A percentile compares a stretch with the other conserved stretches of the same genome.
Evolutionary conservation across 2,113 vertebrate genomes (phyloP).

Genomic region (Eudorcas thomsonii): DNA sequence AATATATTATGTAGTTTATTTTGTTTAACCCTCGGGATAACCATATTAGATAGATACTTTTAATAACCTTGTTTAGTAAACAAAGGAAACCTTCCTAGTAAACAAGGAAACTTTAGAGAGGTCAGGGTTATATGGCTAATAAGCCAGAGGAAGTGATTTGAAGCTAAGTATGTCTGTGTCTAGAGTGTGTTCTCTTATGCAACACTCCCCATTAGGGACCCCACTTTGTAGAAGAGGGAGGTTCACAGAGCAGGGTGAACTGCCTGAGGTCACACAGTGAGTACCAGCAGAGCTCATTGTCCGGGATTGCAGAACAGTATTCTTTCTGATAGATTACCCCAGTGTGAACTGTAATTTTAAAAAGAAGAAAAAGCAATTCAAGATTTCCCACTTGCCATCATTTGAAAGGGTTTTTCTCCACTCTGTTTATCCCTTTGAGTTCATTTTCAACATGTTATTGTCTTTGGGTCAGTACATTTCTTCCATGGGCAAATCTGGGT

Average conservation of each 20-base stretch:
- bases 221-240: background rate
- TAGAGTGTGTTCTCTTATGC: background rate
- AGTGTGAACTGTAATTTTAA: background rate
- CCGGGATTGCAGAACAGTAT: background rate
- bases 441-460: background rate
- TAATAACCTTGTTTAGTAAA: background rate
- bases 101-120: background rate
- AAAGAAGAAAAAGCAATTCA: background rate
- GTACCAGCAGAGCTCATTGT: background rate
- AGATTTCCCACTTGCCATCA: background rate
- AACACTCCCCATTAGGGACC: background rate
- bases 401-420: background rate
- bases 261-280: background rate
- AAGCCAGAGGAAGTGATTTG: background rate
- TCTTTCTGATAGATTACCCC: background rate
- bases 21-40: background rate
- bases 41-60: background rate
- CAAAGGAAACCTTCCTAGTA: background rate
- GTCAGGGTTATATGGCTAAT: background rate
- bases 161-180: background rate
- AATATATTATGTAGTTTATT: background rate
- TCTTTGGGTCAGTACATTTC: background rate
- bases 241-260: background rate
- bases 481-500: background rate
- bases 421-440: background rate